Conservation (phyloP, 2,113 vertebrate genomes). For the Crotophaga sulcirostris region DNA sequence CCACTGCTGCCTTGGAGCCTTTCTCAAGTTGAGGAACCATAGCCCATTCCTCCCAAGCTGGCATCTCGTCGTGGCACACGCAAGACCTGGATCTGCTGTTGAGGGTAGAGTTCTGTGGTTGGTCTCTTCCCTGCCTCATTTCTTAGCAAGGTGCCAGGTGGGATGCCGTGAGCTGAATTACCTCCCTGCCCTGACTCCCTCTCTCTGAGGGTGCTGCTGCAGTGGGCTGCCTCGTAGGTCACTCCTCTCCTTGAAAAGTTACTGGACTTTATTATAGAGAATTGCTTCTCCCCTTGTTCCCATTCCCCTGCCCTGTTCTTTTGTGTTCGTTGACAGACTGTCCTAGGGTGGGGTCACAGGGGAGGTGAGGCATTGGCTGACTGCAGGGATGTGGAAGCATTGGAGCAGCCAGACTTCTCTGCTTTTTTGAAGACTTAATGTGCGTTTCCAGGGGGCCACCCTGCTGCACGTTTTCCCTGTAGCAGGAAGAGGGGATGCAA, state of each 20-base stretch:
- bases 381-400: background rate
- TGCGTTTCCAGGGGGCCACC: background rate
- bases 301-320: background rate
- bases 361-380: background rate
- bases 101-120: background rate
- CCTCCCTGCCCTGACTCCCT: conserved; percentile 56
- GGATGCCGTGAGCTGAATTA: background rate
- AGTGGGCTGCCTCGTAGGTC: conserved; percentile 42
- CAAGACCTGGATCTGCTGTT: background rate
- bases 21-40: background rate
- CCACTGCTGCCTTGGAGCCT: conserved; percentile 4
- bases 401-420: background rate
- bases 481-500: background rate
- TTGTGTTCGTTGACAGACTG: background rate
- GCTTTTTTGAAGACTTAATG: rapidly evolving
- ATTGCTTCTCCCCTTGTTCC: conserved; percentile 36
- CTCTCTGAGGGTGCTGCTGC: conserved; percentile 38
- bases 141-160: background rate
- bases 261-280: conserved; percentile 13
- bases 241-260: conserved; percentile 9
- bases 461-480: background rate
- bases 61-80: background rate
- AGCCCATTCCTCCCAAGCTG: background rate
- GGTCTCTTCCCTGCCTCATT: background rate
- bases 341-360: background rate